Base-by-base conservation (phyloP, 1,140 invertebrate species). In the Drosophila trapezifrons region DNA sequence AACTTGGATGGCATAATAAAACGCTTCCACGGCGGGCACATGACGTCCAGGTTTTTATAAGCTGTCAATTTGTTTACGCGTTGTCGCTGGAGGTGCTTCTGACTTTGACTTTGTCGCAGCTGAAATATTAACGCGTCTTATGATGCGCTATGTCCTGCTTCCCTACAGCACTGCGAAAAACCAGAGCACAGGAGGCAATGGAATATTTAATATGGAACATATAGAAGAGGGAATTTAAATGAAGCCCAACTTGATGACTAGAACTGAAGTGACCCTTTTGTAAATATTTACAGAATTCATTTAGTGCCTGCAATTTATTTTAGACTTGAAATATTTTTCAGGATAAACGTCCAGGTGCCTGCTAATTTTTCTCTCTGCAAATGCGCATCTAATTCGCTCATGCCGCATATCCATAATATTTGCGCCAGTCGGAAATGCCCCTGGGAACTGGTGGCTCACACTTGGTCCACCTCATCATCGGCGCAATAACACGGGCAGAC, bases 1-100 rank as follows among this genome's bases (percentile, higher is more conserved):
- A 87, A 87, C 83, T 86, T 87, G 79, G 72, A 87, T 87, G 75
- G 83, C 82, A 87, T 86, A 86, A 86, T 86, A 86, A 86, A 86
- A 87, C 79, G 79, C 64, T 86, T 89, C 40, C 73, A 62, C 43
- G 51, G 42, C 43, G 69, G 60, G 67, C 76, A 80, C 83, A 87
- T 86, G 79, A 83, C 76, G 79, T 83, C 74, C 83, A 76, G 83
- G 83, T 87, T 86, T 86, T 86, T 87, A 86, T 86, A 86, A 86
- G 83, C 83, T 86, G 83, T 86, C 83, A 86, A 86, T 86, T 86
- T 86, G 83, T 80, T 83, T 87, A 87, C 79, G 80, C 79, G 60
- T 73, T 76, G 72, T 59, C 51, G 65, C 72, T 57, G 55, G 40
- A 56, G 67, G 46, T 43, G 38, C 47, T 54, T 56, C 40, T 78